These are phyloP conservation scores for Progne subis DNA, from an alignment of 2,113 vertebrate genomes.

Conservation along the genomic window DNA sequence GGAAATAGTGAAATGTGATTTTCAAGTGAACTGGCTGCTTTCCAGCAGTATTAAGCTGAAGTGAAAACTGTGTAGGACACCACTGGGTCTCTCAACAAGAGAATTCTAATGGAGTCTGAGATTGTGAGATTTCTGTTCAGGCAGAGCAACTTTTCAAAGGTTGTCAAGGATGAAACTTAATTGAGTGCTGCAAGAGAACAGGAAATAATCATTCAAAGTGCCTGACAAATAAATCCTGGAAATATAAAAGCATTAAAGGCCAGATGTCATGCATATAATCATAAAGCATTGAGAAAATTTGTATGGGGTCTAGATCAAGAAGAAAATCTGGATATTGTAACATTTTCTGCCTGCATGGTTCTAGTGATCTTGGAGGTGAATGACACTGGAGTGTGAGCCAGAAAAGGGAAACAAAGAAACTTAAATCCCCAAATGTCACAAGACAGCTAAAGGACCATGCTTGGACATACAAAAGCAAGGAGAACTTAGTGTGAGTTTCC, in stretches of 20 bases:
- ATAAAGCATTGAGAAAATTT: background rate
- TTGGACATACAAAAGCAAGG: background rate
- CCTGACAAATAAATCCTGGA: slow-evolving; percentile 8
- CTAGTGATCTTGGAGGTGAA: background rate
- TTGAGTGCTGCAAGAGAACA: background rate
- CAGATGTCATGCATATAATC: background rate
- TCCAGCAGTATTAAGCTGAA: slow-evolving; percentile 32
- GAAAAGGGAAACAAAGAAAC: background rate
- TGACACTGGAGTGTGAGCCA: background rate
- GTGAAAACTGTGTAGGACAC: background rate
- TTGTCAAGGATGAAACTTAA: slow-evolving; percentile 12
- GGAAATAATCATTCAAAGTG: slow-evolving; percentile 33
- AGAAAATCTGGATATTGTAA: background rate
- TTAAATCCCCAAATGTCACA: background rate
- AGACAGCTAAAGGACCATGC: background rate
- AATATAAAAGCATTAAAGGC: slow-evolving; percentile 1
- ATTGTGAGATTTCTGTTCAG: slow-evolving; percentile 7
- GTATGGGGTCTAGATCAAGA: background rate
- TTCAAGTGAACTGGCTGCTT: background rate
- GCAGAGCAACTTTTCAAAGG: slow-evolving; percentile 20
- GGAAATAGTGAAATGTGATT: background rate
- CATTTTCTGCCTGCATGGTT: background rate
- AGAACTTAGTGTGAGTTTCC: background rate
- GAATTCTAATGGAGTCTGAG: slow-evolving; percentile 25
- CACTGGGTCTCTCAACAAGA: background rate